Evolutionary conservation across 30 jellyfish, hydroid and myxozoan species (phyloP).

Genomic region (Aurelia aurita): DNA sequence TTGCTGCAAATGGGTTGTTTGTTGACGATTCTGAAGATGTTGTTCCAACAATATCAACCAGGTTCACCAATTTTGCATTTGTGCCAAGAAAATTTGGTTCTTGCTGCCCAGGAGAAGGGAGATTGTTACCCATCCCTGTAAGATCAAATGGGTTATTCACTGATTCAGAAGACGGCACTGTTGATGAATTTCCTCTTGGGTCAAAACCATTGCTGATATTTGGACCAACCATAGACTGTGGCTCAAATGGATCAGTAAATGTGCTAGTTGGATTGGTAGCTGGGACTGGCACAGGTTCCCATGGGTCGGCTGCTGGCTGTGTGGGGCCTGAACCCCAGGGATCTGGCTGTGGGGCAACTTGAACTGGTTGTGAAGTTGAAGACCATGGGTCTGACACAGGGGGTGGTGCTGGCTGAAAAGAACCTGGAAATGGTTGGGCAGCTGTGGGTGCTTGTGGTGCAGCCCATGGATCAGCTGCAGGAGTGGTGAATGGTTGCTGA

Average conservation of each 20-base stretch:
- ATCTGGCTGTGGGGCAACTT: conserved; percentile 43
- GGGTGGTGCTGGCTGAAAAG: conserved; percentile 41
- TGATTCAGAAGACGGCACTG: conserved; percentile 19
- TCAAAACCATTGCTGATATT: conserved; percentile 73
- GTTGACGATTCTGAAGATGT: conserved; percentile 38
- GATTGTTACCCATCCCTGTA: conserved; percentile 29
- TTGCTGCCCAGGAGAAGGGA: conserved; percentile 45
- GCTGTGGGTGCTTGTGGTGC: conserved; percentile 34
- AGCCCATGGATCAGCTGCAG: conserved; percentile 70
- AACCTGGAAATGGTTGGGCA: conserved; percentile 18
- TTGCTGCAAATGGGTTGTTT: conserved; percentile 78
- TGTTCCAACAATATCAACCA: conserved; percentile 83
- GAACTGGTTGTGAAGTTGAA: conserved; percentile 17
- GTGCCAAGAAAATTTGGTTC: conserved; percentile 70
- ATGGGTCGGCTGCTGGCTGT: conserved; percentile 75
- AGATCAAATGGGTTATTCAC: conserved; percentile 74
- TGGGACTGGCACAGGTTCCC: conserved; percentile 59
- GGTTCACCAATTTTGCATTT: conserved; percentile 88
- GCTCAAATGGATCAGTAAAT: conserved; percentile 57
- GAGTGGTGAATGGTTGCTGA: conserved; percentile 39
- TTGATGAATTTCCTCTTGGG: conserved; percentile 73
- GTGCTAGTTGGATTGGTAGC: neutral
- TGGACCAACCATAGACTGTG: conserved; percentile 27
- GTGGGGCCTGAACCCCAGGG: conserved; percentile 64
- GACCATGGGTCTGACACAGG: conserved; percentile 81